Evolutionary conservation across 2,888 invertebrate species (phyloP).

Genomic region (Epistrophella euchroma): DNA sequence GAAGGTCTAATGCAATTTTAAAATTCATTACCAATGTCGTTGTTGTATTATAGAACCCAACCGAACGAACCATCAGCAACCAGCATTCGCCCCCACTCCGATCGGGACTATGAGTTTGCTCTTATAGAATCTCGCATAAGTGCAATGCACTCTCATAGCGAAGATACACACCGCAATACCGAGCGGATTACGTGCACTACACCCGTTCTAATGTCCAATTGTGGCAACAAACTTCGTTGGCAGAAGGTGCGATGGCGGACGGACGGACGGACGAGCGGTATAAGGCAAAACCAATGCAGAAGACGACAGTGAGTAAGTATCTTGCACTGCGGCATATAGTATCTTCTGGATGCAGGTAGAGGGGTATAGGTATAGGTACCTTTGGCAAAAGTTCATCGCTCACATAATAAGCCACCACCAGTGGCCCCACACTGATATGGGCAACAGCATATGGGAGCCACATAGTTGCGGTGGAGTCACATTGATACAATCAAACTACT

Average conservation of each 20-base stretch:
- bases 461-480: conserved; percentile 18
- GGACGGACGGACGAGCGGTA: not conserved
- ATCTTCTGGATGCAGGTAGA: conserved; percentile 14
- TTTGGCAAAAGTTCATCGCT: conserved; percentile 72
- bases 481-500: conserved; percentile 60
- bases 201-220: conserved; percentile 72
- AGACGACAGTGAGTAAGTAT: conserved; percentile 67
- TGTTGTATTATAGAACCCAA: conserved; percentile 20
- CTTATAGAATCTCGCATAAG: conserved; percentile 39
- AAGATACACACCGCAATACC: conserved; percentile 47
- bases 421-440: conserved; percentile 41
- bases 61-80: conserved; percentile 2
- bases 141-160: conserved; percentile 62
- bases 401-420: conserved; percentile 75
- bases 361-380: conserved; percentile 11
- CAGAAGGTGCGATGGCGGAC: not conserved
- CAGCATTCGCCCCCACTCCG: conserved; percentile 34
- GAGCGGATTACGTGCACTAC: conserved; percentile 61
- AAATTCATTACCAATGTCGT: conserved; percentile 75
- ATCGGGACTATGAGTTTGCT: not conserved
- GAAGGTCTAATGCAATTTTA: conserved; percentile 73
- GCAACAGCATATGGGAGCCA: conserved; percentile 31
- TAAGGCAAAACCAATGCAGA: conserved; percentile 21
- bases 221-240: conserved; percentile 24
- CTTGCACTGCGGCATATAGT: conserved; percentile 56